Evolutionary conservation across 2,797 vertebrate species (phyloP).

Genomic region (Margarornis squamiger): DNA sequence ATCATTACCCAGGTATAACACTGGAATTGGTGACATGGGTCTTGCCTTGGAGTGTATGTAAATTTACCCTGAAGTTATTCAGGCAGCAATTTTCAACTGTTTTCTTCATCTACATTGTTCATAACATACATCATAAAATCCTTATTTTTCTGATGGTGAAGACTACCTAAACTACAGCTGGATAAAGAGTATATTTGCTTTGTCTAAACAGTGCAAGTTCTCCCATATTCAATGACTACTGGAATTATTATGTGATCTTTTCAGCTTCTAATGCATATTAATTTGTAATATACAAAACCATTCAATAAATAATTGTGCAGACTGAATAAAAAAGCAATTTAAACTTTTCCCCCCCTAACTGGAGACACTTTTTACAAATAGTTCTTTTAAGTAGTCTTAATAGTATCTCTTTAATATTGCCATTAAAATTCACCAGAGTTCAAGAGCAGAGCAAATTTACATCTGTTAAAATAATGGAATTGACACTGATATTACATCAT

Average conservation of each 20-base stretch:
- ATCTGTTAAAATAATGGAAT: conserved; percentile 77
- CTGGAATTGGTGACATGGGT: neutral
- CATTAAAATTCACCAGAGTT: conserved; percentile 78
- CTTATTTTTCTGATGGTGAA: neutral
- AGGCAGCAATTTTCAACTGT: neutral
- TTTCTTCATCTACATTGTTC: neutral
- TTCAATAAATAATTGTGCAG: conserved; percentile 69
- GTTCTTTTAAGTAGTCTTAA: conserved; percentile 78
- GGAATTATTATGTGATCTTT: conserved; percentile 13
- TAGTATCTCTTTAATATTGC: conserved; percentile 77
- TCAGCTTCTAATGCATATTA: conserved; percentile 51
- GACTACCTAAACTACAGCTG: neutral
- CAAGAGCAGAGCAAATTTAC: conserved; percentile 75
- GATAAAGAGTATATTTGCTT: neutral
- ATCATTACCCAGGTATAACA: neutral
- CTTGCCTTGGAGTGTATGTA: neutral
- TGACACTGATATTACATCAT: conserved; percentile 79
- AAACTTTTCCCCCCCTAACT: neutral
- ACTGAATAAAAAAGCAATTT: conserved; percentile 75
- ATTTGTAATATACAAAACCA: conserved; percentile 60
- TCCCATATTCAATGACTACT: neutral
- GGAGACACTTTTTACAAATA: conserved; percentile 66
- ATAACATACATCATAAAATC: neutral
- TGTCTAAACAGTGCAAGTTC: neutral
- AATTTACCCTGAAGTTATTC: neutral